These are phyloP conservation scores for Punctoribates punctum DNA, from an alignment of 2,888 invertebrate genomes.

Conservation along the genomic window DNA sequence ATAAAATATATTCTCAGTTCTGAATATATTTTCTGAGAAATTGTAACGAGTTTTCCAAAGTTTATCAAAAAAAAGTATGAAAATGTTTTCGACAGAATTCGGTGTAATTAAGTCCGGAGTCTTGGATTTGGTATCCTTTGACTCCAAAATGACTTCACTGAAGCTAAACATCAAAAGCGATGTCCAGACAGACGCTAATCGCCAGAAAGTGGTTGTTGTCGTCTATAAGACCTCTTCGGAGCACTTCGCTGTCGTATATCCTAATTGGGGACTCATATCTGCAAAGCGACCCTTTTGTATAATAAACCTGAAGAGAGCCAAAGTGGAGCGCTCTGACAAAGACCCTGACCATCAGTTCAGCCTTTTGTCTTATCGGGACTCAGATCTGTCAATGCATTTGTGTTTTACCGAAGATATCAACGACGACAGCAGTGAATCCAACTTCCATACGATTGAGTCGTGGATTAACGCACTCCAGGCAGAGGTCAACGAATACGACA, in stretches of 20 bases:
- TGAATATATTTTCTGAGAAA: too few species aligned
- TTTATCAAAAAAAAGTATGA: not conserved
- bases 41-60: too few species aligned
- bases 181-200: not conserved
- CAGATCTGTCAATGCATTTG: slow-evolving; percentile 10
- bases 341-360: slow-evolving; percentile 16
- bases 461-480: slow-evolving; percentile 27
- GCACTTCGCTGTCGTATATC: slow-evolving; percentile 49
- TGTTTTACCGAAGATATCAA: not conserved
- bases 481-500: not conserved
- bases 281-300: slow-evolving; percentile 46
- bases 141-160: not conserved
- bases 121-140: slow-evolving; percentile 16
- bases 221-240: slow-evolving; percentile 49
- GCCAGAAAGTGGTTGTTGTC: slow-evolving; percentile 47
- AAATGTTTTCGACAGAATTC: slow-evolving; percentile 17
- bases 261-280: slow-evolving; percentile 46
- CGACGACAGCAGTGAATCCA: not conserved
- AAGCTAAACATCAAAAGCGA: slow-evolving; percentile 1
- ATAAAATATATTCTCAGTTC: too few species aligned
- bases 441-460: not conserved
- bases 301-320: slow-evolving; percentile 27
- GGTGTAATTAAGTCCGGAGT: slow-evolving; percentile 33
- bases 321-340: slow-evolving; percentile 8
- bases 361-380: slow-evolving; percentile 4